A percentile compares a stretch with the other conserved stretches of the same genome.
These are phyloP conservation scores for Chionodraco myersi DNA, from an alignment of 2,113 vertebrate genomes.

Conservation along the genomic window DNA sequence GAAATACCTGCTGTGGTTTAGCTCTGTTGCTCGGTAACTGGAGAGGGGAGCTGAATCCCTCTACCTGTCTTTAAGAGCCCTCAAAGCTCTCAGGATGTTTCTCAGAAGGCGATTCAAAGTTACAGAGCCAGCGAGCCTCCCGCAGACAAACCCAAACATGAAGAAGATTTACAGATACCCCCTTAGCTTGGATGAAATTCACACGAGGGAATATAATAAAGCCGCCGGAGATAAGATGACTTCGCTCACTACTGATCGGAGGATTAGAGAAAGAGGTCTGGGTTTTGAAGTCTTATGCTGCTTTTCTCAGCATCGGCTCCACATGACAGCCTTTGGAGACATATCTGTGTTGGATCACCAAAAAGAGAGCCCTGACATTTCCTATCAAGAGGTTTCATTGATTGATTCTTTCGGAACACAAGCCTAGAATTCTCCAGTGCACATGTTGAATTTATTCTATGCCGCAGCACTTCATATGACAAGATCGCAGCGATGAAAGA, in stretches of 20 bases:
- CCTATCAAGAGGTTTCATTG: conserved; percentile 21
- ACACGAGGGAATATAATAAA: conserved; percentile 46
- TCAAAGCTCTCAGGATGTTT: conserved; percentile 48
- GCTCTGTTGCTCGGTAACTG: conserved; percentile 30
- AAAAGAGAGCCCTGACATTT: conserved; percentile 29
- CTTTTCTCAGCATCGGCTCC: conserved; percentile 22
- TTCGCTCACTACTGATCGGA: conserved; percentile 45
- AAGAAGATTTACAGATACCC: conserved; percentile 66
- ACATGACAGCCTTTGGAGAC: conserved; percentile 8
- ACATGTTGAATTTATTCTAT: conserved; percentile 5
- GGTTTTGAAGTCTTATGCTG: conserved; percentile 48
- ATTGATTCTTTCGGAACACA: conserved; percentile 18
- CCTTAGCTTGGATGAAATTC: conserved; percentile 37
- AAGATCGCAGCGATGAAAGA: conserved; percentile 5
- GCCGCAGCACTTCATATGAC: neutral
- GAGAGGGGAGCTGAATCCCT: conserved; percentile 48
- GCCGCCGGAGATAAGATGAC: conserved; percentile 40
- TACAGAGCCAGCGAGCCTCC: conserved; percentile 33
- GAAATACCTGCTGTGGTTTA: conserved; percentile 43
- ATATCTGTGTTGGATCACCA: conserved; percentile 29
- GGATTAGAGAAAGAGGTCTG: conserved; percentile 53
- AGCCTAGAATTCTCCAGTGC: neutral
- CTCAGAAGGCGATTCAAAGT: conserved; percentile 55
- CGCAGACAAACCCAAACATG: conserved; percentile 71
- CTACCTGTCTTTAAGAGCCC: conserved; percentile 48